Evolutionary conservation across 1,140 invertebrate species (phyloP), one percentile per base, ranked within the genome.

Genomic region (Trialeurodes vaporariorum): DNA sequence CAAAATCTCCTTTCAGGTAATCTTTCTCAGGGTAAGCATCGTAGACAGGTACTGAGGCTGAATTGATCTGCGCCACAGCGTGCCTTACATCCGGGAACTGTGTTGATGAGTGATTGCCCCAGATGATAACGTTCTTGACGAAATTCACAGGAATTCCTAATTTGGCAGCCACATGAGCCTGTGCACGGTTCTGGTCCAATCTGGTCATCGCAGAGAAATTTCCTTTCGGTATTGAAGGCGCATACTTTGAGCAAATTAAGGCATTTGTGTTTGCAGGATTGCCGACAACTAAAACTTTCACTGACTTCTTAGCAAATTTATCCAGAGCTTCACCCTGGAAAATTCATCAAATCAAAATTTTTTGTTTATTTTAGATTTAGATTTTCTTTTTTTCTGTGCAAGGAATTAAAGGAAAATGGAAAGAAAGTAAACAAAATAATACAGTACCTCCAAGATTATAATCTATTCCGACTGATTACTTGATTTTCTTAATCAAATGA

Each of bases 191-290:
- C 77, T 99, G 97, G 81, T 99, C 98, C 22, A 99, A 83, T 70
- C 98, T 85, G 0, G 98, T 99, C 91, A 99, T 95, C 2, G 96
- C 97, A 62, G 93, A 92, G 77, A 99, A 98, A 78, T 98, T 99
- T 77, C 94, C 87, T 71, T 89, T 89, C 21, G 97, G 96, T 78
- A 99, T 98, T 2, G 92, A 94, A 34, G 94, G 95, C n/a, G 95
- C 95, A 79, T 96, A 98, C 75, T 94, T 92, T 1, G 93, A 91
- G 75, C 93, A 96, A 71, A 99, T 94, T 12, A 96, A 81, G 22
- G 96, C 96, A 83, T 99, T 99, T 0, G 98, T 99, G 77, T 99
- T 99, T 0, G 98, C 98, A 62, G 98, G 98, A 80, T 99, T 99
- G 49, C 98, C 98, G 75, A 99, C 97, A 60, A 99, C 96, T 22